Evolutionary conservation across 2,797 vertebrate species (phyloP).

Genomic region (Bovichtus diacanthus): DNA sequence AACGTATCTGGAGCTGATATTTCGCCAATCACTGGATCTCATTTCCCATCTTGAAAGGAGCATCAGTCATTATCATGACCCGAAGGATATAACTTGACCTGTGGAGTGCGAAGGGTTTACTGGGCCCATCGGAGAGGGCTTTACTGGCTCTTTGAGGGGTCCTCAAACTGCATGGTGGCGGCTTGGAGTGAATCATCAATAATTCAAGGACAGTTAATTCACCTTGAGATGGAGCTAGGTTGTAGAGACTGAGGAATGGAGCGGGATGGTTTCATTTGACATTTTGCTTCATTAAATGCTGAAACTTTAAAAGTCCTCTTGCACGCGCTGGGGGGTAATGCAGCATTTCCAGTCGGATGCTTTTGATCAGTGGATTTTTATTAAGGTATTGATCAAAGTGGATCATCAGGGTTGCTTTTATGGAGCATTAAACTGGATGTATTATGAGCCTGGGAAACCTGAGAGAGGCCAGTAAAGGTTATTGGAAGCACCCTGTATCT

Average conservation of each 20-base stretch:
- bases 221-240: slow-evolving; percentile 65
- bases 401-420: slow-evolving; percentile 27
- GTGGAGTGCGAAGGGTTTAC: slow-evolving; percentile 40
- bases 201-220: slow-evolving; percentile 79
- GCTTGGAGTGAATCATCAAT: slow-evolving; percentile 70
- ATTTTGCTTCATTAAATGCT: slow-evolving; percentile 36
- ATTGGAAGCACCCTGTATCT: slow-evolving; percentile 51
- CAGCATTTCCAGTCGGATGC: slow-evolving; percentile 4
- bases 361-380: slow-evolving; percentile 32
- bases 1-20: slow-evolving; percentile 42
- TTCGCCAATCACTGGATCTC: slow-evolving; percentile 47
- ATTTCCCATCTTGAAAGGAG: slow-evolving; percentile 46
- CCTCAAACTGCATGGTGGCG: slow-evolving; percentile 48
- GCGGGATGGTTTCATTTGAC: slow-evolving; percentile 37
- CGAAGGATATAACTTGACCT: slow-evolving; percentile 55
- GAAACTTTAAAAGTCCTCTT: background rate
- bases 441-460: slow-evolving; percentile 12
- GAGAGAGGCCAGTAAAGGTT: slow-evolving; percentile 39
- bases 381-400: slow-evolving; percentile 51
- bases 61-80: slow-evolving; percentile 38
- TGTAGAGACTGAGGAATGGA: slow-evolving; percentile 23
- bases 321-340: background rate
- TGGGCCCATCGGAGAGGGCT: slow-evolving; percentile 39
- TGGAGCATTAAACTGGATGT: slow-evolving; percentile 15
- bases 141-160: slow-evolving; percentile 53